Conservation (phyloP, 2,113 vertebrate species). For the Eidolon helvum region DNA sequence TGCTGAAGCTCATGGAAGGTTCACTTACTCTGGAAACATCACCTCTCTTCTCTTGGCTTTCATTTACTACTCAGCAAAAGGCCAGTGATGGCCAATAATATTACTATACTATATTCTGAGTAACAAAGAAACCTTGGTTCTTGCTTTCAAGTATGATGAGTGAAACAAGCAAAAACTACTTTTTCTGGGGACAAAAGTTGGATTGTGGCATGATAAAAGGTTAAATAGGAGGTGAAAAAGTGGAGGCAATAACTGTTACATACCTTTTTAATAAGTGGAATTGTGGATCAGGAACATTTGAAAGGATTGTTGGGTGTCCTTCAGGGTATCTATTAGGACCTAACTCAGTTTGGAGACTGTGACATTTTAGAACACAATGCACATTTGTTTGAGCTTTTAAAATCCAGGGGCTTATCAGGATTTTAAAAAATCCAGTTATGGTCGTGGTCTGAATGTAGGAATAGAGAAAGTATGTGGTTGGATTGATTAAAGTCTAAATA, state of each 20-base stretch:
- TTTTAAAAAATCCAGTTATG: not conserved
- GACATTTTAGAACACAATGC: not conserved
- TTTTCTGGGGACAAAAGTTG: not conserved
- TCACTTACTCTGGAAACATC: not conserved
- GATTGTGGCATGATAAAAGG: not conserved
- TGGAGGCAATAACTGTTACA: not conserved
- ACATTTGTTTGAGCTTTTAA: not conserved
- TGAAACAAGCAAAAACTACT: not conserved
- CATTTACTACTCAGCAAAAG: constrained; percentile 12
- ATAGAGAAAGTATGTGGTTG: not conserved
- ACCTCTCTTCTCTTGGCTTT: not conserved
- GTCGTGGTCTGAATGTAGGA: not conserved
- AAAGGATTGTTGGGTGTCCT: not conserved
- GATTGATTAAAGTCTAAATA: constrained; percentile 7
- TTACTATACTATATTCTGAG: not conserved
- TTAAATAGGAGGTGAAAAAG: not conserved
- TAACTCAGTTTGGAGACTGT: not conserved
- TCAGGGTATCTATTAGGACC: not conserved
- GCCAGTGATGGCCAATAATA: not conserved
- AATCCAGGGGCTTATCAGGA: too few relatives aligned
- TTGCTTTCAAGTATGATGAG: not conserved
- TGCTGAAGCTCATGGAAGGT: not conserved
- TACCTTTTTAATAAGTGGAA: not conserved
- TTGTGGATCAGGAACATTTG: not conserved
- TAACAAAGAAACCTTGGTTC: not conserved